Base-by-base conservation (phyloP, 2,113 vertebrate genomes). In the Polypterus senegalus region DNA sequence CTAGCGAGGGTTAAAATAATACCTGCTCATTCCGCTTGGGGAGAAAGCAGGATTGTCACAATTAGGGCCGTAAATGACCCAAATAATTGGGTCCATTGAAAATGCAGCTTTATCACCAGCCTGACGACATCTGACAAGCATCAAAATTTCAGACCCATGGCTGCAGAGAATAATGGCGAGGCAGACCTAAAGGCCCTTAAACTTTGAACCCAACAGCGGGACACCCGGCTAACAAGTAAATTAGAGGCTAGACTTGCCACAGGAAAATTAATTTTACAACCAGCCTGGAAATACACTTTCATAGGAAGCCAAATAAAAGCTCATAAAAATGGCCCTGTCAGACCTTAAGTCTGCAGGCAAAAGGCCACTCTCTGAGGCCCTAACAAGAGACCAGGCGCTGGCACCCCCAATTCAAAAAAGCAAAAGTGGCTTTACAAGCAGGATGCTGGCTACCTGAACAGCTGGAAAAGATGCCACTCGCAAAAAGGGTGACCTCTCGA, bases 141-240 rank as follows among this genome's bases (percentile, higher is more conserved):
- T 9, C 5, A 49, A 49, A 47, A 46, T 5, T 47, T 7, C 47
- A 54, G 27, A 4, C 11, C 10, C 43, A 4, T 9, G 52, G 46
- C 51, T 46, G 7, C 49, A 9, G 47, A 62, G 4, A 55, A 46
- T 43, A 48, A 9, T 48, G 6, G 7, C 56, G 44, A 57, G 44
- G 7, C 43, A 54, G 45, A 63, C 47, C n/a, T 59, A 27, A 1
- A 7, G 63, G 54, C 54, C 49, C 57, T 44, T 53, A 9, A 57
- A 58, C 49, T 63, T 57, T 57, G 61, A 63, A 57, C 54, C 61
- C 11, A 9, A 56, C 53, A 56, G 61, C 46, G 48, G 46, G 54
- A 55, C 11, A 63, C 10, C 45, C 47, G 47, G 3, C 54, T 63
- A 57, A 63, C 58, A 57, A 52, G 56, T 46, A 63, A 58, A 63